Conservation (phyloP, 2,888 invertebrate species). For the Hemithea aestivaria region DNA sequence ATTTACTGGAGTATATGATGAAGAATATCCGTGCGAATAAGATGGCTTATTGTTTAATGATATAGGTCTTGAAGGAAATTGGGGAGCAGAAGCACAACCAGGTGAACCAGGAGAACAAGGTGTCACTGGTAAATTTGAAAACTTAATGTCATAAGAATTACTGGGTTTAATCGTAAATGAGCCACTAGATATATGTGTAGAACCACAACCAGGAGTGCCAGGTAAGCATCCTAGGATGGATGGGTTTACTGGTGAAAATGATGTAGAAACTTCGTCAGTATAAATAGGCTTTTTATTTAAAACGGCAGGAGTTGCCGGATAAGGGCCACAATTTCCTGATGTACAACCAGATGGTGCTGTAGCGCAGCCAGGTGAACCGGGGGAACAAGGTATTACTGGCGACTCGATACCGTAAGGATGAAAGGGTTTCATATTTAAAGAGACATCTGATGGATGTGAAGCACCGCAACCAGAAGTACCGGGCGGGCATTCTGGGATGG, state of each 20-base stretch:
- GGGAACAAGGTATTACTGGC: neutral
- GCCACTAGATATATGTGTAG: no score
- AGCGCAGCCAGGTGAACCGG: no score
- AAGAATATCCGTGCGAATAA: constrained; percentile 1
- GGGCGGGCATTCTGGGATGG: neutral
- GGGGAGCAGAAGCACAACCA: neutral
- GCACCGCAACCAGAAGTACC: no score
- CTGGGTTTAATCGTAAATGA: no score
- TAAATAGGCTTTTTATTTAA: neutral
- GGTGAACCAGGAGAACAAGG: neutral
- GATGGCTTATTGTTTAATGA: no score
- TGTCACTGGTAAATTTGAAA: no score
- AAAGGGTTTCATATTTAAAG: no score
- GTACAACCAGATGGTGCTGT: constrained; percentile 2
- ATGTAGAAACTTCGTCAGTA: neutral
- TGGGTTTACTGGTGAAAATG: neutral
- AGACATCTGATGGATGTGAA: no score
- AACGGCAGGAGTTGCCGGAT: neutral
- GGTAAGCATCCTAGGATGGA: neutral
- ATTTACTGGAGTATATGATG: constrained; percentile 2
- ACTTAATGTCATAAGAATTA: no score
- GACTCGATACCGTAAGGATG: no score
- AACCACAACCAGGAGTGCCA: constrained; percentile 1
- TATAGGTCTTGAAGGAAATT: no score
- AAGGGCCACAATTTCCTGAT: constrained; percentile 6